Base-by-base conservation (phyloP, 2,113 vertebrate genomes). In the Uropsilus gracilis region DNA sequence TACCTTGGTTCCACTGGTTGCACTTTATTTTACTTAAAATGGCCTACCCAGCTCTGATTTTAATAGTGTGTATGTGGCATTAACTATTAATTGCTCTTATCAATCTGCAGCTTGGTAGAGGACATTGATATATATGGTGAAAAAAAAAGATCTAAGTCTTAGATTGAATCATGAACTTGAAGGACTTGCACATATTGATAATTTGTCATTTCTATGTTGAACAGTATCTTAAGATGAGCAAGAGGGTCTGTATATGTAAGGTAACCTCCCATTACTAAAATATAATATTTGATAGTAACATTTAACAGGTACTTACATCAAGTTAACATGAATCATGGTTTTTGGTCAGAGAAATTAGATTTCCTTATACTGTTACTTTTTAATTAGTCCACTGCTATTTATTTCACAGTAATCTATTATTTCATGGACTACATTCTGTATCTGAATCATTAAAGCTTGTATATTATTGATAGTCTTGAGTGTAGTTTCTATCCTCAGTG, bases 361-460 rank as follows among this genome's bases (percentile, higher is more conserved):
- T 93, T 96, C 39, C 30, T 63, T 88, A 95, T 55, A 14, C 37
- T 94, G 61, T 93, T 72, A 86, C 63, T 95, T 95, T 90, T 96
- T 92, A 94, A 92, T 96, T 96, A 94, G 48, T 13, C 92, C 64
- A 73, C 48, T 71, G 30, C 46, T 80, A 82, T 89, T 96, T 92
- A 89, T 92, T 94, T 81, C 18, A 89, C 77, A 20, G 48, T 90
- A 66, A 73, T 88, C 46, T 82, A 59, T 76, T 84, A n/a, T 90
- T 96, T 83, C 26, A 89, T 82, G 24, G 26, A 63, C 84, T 89
- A 68, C 24, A 72, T 37, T 8, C 32, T 94, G 6, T 34, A 68
- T 75, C 3, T 55, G 44, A 84, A 75, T 89, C 39, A 63, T 57
- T 63, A 68, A 90, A 24, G 68, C 17, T 89, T 20, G 14, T 81